These are phyloP conservation scores for Dufourea novaeangliae DNA, from an alignment of 1,140 invertebrate genomes.

Conservation along the genomic window DNA sequence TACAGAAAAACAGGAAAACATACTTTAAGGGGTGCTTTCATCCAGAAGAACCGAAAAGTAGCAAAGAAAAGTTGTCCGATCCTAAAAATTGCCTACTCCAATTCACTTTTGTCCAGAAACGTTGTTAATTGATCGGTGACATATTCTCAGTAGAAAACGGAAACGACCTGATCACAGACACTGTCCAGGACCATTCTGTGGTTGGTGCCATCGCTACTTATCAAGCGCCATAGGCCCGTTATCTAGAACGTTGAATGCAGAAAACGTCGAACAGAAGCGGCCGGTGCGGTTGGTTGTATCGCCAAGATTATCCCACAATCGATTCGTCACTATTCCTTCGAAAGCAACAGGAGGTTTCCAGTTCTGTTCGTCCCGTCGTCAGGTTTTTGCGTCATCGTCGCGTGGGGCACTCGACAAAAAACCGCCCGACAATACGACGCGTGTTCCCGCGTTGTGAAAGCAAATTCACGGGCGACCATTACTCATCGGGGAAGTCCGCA, in stretches of 20 bases:
- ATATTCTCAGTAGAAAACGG: too few species aligned
- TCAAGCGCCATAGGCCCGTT: not conserved
- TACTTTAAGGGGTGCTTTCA: too few species aligned
- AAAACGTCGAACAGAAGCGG: not conserved
- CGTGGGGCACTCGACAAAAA: not conserved
- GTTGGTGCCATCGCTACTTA: too few species aligned
- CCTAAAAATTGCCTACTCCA: too few species aligned
- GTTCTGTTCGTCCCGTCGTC: not conserved
- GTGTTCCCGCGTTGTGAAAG: slow-evolving; percentile 4
- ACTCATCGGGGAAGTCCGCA: not conserved
- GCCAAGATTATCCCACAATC: not conserved
- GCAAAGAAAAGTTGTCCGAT: too few species aligned
- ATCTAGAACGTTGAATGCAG: slow-evolving; percentile 1
- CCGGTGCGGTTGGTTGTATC: not conserved
- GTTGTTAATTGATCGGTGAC: too few species aligned
- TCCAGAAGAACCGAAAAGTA: too few species aligned
- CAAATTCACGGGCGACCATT: not conserved
- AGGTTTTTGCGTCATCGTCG: slow-evolving; percentile 6
- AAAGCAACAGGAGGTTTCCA: not conserved
- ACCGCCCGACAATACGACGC: not conserved
- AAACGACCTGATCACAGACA: too few species aligned
- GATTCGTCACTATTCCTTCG: slow-evolving; percentile 9
- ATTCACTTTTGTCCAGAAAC: too few species aligned
- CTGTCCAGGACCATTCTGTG: too few species aligned
- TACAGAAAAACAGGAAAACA: too few species aligned